Evolutionary conservation across 1,140 invertebrate genomes (phyloP).

Genomic region (Frieseomelitta varia): DNA sequence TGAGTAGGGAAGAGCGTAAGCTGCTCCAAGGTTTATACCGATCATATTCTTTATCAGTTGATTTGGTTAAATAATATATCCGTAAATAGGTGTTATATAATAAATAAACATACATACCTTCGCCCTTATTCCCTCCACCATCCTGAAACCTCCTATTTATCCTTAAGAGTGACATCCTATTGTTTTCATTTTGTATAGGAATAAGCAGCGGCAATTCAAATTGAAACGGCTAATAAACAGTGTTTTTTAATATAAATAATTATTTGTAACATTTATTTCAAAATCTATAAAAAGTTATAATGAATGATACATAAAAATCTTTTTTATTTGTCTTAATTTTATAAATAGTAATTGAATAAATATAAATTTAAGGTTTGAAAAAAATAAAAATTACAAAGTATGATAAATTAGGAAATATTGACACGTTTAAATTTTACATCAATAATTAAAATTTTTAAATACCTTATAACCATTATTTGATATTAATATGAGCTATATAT

Average conservation of each 20-base stretch:
- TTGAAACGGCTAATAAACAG: slow-evolving; percentile 47
- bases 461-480: not conserved
- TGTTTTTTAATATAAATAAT: slow-evolving; percentile 24
- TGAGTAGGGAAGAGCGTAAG: slow-evolving; percentile 73
- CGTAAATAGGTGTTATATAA: slow-evolving; percentile 57
- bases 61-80: slow-evolving; percentile 66
- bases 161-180: slow-evolving; percentile 44
- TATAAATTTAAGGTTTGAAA: not conserved
- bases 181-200: slow-evolving; percentile 54
- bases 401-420: not conserved
- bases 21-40: slow-evolving; percentile 73
- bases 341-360: not conserved
- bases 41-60: slow-evolving; percentile 82
- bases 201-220: slow-evolving; percentile 45
- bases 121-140: slow-evolving; percentile 75
- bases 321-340: not conserved
- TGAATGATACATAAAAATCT: not conserved
- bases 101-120: slow-evolving; percentile 57
- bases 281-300: not conserved
- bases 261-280: not conserved
- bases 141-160: slow-evolving; percentile 69
- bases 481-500: not conserved
- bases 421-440: not conserved
- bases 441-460: not conserved
- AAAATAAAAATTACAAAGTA: not conserved